Evolutionary conservation across 1,140 invertebrate species (phyloP).

Genomic region (Pogonomyrmex barbatus): DNA sequence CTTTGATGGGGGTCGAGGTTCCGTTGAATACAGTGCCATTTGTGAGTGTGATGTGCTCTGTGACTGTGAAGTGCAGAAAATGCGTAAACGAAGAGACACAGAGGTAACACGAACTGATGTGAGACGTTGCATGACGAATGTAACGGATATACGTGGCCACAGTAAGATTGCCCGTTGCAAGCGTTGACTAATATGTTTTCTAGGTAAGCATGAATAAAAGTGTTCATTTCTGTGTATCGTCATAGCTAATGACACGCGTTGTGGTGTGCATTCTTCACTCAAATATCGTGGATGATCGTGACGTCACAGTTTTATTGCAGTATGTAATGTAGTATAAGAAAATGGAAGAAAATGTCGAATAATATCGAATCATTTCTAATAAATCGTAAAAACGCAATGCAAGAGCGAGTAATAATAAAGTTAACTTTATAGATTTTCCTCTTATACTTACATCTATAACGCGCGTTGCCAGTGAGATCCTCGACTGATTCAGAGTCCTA

Average conservation of each 20-base stretch:
- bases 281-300: slow-evolving; percentile 55
- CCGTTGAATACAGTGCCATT: slow-evolving; percentile 85
- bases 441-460: slow-evolving; percentile 80
- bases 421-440: not conserved
- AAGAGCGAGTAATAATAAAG: slow-evolving; percentile 30
- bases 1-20: slow-evolving; percentile 86
- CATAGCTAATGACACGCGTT: slow-evolving; percentile 42
- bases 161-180: slow-evolving; percentile 33
- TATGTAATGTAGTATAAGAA: slow-evolving; percentile 5
- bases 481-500: slow-evolving; percentile 89
- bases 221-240: slow-evolving; percentile 39
- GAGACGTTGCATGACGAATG: slow-evolving; percentile 28
- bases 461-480: slow-evolving; percentile 83
- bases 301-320: slow-evolving; percentile 55
- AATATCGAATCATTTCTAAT: slow-evolving; percentile 33
- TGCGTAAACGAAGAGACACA: slow-evolving; percentile 45
- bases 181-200: slow-evolving; percentile 50
- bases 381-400: slow-evolving; percentile 15
- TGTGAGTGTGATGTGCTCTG: slow-evolving; percentile 85
- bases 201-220: slow-evolving; percentile 54
- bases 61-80: slow-evolving; percentile 84
- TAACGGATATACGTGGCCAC: not conserved
- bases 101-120: slow-evolving; percentile 43
- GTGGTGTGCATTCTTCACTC: slow-evolving; percentile 62
- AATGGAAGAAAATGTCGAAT: slow-evolving; percentile 12